Base-by-base conservation (phyloP, 2,113 vertebrate genomes). In the Cygnus buccinator region DNA sequence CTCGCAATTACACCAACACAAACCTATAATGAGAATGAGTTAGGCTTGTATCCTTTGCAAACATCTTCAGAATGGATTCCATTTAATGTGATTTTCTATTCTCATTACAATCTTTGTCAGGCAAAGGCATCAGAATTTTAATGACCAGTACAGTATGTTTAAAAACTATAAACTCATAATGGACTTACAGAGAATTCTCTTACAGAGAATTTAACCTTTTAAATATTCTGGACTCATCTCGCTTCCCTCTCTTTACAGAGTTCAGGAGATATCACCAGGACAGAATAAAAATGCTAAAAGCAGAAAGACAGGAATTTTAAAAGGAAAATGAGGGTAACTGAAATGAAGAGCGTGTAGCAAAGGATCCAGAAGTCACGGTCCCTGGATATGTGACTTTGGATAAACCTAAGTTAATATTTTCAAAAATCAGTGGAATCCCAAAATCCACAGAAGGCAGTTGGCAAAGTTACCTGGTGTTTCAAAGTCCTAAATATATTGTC, bases 81-180 rank as follows among this genome's bases (percentile, higher is more conserved):
- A 79, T 94, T 93, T 93, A 95, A 86, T 92, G 66, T 21, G 84
- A 84, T 94, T 93, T 94, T 95, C 89, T 94, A 4, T 92, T 95
- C 89, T 92, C 73, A 87, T 94, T 96, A 87, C 70, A 89, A 13
- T 82, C 73, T 93, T 93, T 92, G 89, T 72, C 50, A 76, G 80
- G 62, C 44, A 93, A 76, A 78, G 10, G 39, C 62, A 94, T 74
- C 63, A 66, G 90, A 96, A 96, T 94, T 92, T 89, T 84, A 96
- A 96, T 92, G 80, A 54, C 41, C 37, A 84, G 70, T 84, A 89
- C 81, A 94, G 73, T 84, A 86, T 94, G 33, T 89, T 96, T 90
- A 84, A 95, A 95, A 95, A 72, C 74, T 70, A 84, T 88, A 84
- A 93, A 89, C 54, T 78, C 43, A 28, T 94, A 90, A 92, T 87